Evolutionary conservation across 2,888 invertebrate species (phyloP).

Genomic region (Marronus borbonicus): DNA sequence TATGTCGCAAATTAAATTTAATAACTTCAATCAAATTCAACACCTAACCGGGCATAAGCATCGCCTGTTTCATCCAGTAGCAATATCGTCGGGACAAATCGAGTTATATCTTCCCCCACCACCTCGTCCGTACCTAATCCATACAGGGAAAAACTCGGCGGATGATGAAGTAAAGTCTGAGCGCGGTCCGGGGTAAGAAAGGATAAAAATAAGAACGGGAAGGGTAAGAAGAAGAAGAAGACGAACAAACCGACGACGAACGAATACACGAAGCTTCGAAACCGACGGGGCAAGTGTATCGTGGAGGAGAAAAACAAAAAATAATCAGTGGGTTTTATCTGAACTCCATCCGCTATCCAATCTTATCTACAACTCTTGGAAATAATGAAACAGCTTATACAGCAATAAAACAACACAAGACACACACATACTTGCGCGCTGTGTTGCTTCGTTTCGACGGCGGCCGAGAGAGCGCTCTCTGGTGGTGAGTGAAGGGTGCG

Average conservation of each 20-base stretch:
- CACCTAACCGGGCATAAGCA: not conserved
- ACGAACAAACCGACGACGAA: not conserved
- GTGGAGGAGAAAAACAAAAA: slow-evolving; percentile 49
- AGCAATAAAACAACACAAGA: slow-evolving; percentile 65
- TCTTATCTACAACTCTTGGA: slow-evolving; percentile 66
- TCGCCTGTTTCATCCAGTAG: not conserved
- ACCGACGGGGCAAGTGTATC: slow-evolving; percentile 9
- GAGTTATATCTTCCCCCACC: not conserved
- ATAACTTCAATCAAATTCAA: not conserved
- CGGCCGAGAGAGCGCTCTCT: slow-evolving; percentile 67
- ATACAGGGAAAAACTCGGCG: not conserved
- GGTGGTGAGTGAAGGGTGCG: slow-evolving; percentile 58
- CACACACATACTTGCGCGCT: slow-evolving; percentile 34
- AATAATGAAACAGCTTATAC: slow-evolving; percentile 68
- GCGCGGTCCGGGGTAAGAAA: not conserved
- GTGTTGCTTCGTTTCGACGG: slow-evolving; percentile 59
- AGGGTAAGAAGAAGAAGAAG: slow-evolving; percentile 6
- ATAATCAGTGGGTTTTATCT: slow-evolving; percentile 62
- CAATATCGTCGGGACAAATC: not conserved
- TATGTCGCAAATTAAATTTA: not conserved
- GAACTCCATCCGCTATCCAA: slow-evolving; percentile 63
- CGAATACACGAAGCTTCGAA: slow-evolving; percentile 3
- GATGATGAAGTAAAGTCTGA: slow-evolving; percentile 4
- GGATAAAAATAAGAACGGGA: slow-evolving; percentile 4
- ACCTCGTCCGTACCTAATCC: not conserved